Base-by-base conservation (phyloP, 2,797 vertebrate genomes). In the Salarias fasciatus region DNA sequence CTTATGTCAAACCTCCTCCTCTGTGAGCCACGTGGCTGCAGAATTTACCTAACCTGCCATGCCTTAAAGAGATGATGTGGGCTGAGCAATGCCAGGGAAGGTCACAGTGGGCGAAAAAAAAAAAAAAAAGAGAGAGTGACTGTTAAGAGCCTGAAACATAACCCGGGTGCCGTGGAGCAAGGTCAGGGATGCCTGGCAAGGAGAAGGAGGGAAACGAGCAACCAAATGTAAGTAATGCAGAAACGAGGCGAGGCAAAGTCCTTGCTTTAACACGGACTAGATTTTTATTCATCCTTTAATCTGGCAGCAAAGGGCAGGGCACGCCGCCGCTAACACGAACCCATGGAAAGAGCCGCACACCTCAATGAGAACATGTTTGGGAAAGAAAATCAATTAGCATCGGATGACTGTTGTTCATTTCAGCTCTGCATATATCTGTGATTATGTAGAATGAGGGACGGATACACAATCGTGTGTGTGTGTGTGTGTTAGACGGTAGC, bases 21-120 rank as follows among this genome's bases (percentile, higher is more conserved):
- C 60, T 54, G 48, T 6, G 60, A 11, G 68, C 69, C 77, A 76
- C 51, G 46, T 67, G 69, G 73, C 53, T 50, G 56, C 63, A 77
- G 53, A 71, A 36, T 79, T 68, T 50, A 74, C 69, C 80, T 43
- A 75, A 76, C 73, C 70, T 82, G 60, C 66, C 48, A 56, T 53
- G 75, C 66, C 72, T 70, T 30, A 6, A 33, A 59, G 52, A 69
- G 33, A 73, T 42, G 60, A 77, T 62, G 74, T 36, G 53, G 56
- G 57, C 54, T 42, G 51, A 63, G 14, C 46, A 56, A 47, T 3
- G 31, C 46, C 38, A 46, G 24, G 42, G 67, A 86, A 87, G 86
- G 85, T 88, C 82, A 77, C 58, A 24, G 65, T 58, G 68, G 62
- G n/a, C n/a, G n/a, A n/a, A n/a, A n/a, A n/a, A n/a, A n/a, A n/a